Evolutionary conservation across 2,888 invertebrate genomes (phyloP), one percentile per base, ranked within the genome.

Genomic region (Creontiades dilutus): DNA sequence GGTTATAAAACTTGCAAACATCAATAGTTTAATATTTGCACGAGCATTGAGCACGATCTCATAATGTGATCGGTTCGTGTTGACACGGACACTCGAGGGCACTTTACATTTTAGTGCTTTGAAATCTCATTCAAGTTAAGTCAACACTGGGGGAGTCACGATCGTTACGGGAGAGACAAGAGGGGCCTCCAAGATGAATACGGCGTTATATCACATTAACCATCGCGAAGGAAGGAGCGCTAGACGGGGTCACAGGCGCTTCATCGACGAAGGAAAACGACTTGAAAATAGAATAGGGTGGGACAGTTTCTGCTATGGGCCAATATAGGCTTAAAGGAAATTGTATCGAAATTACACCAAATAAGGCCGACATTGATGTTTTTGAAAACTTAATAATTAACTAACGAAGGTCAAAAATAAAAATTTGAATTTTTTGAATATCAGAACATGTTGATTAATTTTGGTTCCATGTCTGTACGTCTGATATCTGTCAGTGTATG

Each of bases 181-280:
- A 37, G 68, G 68, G 23, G 68, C 9, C 23, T 12, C 27, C 68
- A 23, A 68, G 68, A 68, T 68, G 68, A 68, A 68, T 68, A 68
- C 68, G 68, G 27, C 68, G 68, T 68, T 68, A 68, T 68, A 68
- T 68, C 68, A 68, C 68, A 68, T 68, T 68, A 68, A 68, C 68
- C 23, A 68, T 68, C 68, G 68, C 23, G 68, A 68, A 68, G 68
- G 68, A 68, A 68, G 68, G 23, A 68, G 68, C 68, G 23, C 68
- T 68, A 19, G 68, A 68, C 27, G 68, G 68, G 68, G 68, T 68
- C 68, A 23, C 68, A 68, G 68, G 27, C 68, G 68, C 68, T 23
- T 23, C 68, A 19, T 68, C 68, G 68, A 23, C 5, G 19, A 68
- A 23, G 68, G 68, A 68, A 68, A 68, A 68, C 68, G 68, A 11